A percentile compares a stretch with the other conserved stretches of the same genome.
These are phyloP conservation scores for Phrynosoma blainvillii DNA, from an alignment of 2,113 vertebrate genomes.

Conservation along the genomic window DNA sequence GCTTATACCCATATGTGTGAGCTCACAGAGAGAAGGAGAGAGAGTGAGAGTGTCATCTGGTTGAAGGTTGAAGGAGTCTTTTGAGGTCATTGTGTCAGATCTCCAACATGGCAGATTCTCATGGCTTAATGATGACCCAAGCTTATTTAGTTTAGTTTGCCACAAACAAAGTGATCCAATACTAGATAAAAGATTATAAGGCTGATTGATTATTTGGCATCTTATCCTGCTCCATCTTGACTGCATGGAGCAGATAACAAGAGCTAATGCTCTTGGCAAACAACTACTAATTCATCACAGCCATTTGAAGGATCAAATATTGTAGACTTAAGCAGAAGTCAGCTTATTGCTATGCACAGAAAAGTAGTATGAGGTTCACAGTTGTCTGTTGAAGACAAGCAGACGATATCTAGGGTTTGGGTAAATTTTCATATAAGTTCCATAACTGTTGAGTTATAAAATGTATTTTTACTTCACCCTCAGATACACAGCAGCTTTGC, in stretches of 20 bases:
- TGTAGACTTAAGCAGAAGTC: neutral
- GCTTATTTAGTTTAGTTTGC: neutral
- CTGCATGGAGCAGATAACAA: neutral
- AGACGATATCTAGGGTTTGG: neutral
- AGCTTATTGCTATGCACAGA: neutral
- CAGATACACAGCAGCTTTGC: neutral
- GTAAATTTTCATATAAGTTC: neutral
- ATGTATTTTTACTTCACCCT: neutral
- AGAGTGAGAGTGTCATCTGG: no score
- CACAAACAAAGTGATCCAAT: neutral
- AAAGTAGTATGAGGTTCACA: neutral
- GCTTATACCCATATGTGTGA: neutral
- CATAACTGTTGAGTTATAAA: neutral
- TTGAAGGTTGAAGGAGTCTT: neutral
- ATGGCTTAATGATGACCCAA: neutral
- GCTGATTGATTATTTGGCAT: neutral
- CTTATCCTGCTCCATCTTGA: neutral
- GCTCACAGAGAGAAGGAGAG: neutral
- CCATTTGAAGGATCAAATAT: no score
- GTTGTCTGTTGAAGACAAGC: neutral
- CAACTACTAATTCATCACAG: neutral
- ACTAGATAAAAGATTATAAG: neutral
- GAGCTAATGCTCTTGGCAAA: no score
- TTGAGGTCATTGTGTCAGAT: neutral
- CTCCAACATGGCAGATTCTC: no score